Percentiles rank a stretch among this genome's conserved stretches.
Evolutionary conservation across 1,140 invertebrate genomes (phyloP).

Genomic region (Acromyrmex charruanus): DNA sequence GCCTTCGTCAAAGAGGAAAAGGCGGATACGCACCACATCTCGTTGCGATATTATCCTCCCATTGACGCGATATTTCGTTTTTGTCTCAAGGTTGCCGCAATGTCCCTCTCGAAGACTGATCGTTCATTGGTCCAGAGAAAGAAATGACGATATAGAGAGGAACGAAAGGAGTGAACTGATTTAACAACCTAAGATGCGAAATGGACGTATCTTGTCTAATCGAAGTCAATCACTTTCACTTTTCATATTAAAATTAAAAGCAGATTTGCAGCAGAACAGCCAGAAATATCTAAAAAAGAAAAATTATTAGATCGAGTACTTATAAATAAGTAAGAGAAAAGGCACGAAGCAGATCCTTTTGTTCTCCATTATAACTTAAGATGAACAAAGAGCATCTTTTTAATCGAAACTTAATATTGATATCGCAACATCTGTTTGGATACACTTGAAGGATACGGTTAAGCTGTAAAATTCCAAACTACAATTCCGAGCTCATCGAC

Average conservation of each 20-base stretch:
- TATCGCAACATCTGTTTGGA: not conserved
- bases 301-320: not conserved
- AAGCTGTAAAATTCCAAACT: not conserved
- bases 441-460: not conserved
- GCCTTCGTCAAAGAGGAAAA: constrained; percentile 42
- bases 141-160: not conserved
- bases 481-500: not conserved
- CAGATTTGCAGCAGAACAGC: not conserved
- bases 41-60: not conserved
- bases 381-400: not conserved
- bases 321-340: not conserved
- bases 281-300: not conserved
- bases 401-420: not conserved
- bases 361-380: not conserved
- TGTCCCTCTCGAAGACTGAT: constrained; percentile 12
- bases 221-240: not conserved
- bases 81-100: constrained; percentile 5
- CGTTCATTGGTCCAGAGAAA: not conserved
- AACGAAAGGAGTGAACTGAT: not conserved
- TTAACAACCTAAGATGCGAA: not conserved
- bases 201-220: not conserved
- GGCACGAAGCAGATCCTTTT: not conserved
- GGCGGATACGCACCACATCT: constrained; percentile 13
- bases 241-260: not conserved
- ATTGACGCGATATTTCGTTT: not conserved